phyloP scores from a whole-genome alignment of 64 coral and sea anemone species.

The Actinia equina region DNA sequence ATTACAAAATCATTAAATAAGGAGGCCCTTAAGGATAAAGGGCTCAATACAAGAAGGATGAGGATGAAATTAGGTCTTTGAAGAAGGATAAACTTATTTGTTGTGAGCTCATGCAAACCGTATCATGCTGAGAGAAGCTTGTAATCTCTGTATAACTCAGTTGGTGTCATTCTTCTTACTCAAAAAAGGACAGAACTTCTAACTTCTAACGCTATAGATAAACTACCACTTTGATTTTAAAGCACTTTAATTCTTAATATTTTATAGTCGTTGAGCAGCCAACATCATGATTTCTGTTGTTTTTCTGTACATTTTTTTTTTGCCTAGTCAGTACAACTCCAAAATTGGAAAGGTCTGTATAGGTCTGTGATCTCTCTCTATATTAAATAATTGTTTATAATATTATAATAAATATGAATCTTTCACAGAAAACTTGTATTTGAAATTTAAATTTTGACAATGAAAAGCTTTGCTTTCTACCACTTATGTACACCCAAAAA shows the following conservation, averaged over 20 bases:
- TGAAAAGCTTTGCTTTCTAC: background rate
- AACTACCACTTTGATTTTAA: background rate
- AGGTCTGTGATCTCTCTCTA: background rate
- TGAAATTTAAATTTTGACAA: background rate
- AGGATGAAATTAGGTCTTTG: conserved; percentile 6
- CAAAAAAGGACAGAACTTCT: too few species aligned
- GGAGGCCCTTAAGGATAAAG: background rate
- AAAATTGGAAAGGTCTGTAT: background rate
- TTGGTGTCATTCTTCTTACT: too few species aligned
- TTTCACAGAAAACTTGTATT: background rate
- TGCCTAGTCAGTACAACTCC: background rate
- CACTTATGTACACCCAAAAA: background rate
- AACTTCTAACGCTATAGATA: background rate
- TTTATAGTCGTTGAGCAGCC: background rate
- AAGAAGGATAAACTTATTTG: conserved; percentile 1
- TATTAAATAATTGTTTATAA: conserved; percentile 11
- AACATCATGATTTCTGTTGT: background rate
- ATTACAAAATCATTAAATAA: background rate
- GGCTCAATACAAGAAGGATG: background rate
- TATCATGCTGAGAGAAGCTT: background rate
- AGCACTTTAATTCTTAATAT: background rate
- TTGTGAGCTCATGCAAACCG: too few species aligned
- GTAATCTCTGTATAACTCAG: background rate
- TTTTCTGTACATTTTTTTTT: background rate
- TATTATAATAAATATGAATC: conserved; percentile 8